These are phyloP conservation scores for Streblospio benedicti DNA, from an alignment of 1,140 invertebrate genomes.

Conservation along the genomic window DNA sequence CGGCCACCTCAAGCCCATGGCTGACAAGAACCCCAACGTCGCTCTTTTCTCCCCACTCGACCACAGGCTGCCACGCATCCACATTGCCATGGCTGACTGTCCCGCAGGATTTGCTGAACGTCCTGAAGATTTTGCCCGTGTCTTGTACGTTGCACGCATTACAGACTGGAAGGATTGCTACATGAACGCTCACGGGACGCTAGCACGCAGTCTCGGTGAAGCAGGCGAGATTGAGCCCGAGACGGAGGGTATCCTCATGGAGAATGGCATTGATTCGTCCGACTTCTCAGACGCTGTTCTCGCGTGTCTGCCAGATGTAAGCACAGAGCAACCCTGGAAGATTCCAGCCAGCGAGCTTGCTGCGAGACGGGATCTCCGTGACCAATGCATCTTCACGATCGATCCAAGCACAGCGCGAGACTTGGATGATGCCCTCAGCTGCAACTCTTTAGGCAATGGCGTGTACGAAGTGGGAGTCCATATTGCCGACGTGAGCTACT, in stretches of 20 bases:
- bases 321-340: slow-evolving; percentile 81
- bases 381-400: slow-evolving; percentile 85
- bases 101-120: slow-evolving; percentile 54
- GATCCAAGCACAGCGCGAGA: slow-evolving; percentile 98
- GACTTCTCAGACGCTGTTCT: slow-evolving; percentile 64
- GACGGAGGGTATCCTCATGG: slow-evolving; percentile 84
- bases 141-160: slow-evolving; percentile 63
- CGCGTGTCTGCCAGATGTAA: slow-evolving; percentile 37
- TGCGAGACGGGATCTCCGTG: slow-evolving; percentile 70
- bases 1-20: slow-evolving; percentile 57
- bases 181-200: slow-evolving; percentile 56
- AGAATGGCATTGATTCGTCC: slow-evolving; percentile 93
- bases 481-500: slow-evolving; percentile 49
- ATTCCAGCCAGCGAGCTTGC: slow-evolving; percentile 75
- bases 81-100: slow-evolving; percentile 56
- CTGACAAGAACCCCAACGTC: slow-evolving; percentile 50
- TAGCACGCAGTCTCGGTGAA: slow-evolving; percentile 46
- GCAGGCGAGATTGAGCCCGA: slow-evolving; percentile 78
- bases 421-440: slow-evolving; percentile 95
- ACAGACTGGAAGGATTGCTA: slow-evolving; percentile 56
- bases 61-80: slow-evolving; percentile 60
- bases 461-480: slow-evolving; percentile 52
- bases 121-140: slow-evolving; percentile 52
- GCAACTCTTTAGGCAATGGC: slow-evolving; percentile 35
- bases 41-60: slow-evolving; percentile 65